Conservation (phyloP, 2,888 invertebrate species). For the Tinea semifulvella region DNA sequence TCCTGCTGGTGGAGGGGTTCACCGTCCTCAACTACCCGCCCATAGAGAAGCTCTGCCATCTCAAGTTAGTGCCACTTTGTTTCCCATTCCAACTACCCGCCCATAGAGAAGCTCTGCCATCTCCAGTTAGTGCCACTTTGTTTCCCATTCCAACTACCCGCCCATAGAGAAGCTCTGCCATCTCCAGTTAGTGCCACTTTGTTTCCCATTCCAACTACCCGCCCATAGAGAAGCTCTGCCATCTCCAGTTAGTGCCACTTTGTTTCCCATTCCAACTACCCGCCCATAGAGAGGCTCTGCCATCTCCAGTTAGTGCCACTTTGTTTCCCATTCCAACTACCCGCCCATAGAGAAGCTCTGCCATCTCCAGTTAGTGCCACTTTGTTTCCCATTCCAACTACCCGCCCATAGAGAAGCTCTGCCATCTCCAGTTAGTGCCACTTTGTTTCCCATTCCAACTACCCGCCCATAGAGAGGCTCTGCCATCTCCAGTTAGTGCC, state of each 20-base stretch:
- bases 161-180: not conserved
- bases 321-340: too few species aligned
- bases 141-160: conserved; percentile 52
- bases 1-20: conserved; percentile 81
- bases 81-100: not conserved
- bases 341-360: too few species aligned
- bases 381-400: too few species aligned
- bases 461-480: too few species aligned
- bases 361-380: too few species aligned
- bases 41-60: conserved; percentile 62
- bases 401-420: too few species aligned
- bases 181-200: not conserved
- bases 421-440: too few species aligned
- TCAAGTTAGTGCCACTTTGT: conserved; percentile 43
- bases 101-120: conserved; percentile 55
- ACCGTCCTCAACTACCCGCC: conserved; percentile 75
- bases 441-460: too few species aligned
- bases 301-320: not conserved
- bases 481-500: too few species aligned
- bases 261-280: conserved; percentile 61
- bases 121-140: conserved; percentile 82
- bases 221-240: conserved; percentile 44
- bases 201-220: not conserved
- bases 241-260: conserved; percentile 82
- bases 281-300: not conserved